A percentile compares a stretch with the other conserved stretches of the same genome.
Conservation (phyloP, 2,113 vertebrate species). For the Petrocephalus microphthalmus region DNA sequence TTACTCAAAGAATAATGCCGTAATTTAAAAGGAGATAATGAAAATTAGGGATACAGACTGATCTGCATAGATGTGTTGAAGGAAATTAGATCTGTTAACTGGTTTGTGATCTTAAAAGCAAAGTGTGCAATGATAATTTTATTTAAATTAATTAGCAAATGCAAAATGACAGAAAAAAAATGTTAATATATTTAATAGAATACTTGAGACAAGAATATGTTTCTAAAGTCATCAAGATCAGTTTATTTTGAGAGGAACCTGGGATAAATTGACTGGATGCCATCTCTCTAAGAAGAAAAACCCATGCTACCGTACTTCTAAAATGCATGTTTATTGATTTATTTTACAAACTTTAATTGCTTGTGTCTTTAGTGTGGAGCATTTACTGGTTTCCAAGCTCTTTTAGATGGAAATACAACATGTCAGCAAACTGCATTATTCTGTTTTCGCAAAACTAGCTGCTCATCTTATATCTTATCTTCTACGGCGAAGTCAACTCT, state of each 20-base stretch:
- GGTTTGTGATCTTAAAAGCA: slow-evolving; percentile 12
- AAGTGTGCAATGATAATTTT: background rate
- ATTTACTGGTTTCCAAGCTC: background rate
- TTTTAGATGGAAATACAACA: background rate
- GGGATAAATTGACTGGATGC: background rate
- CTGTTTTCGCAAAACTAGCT: background rate
- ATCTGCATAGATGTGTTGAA: background rate
- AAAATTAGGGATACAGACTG: slow-evolving; percentile 9
- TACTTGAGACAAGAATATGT: background rate
- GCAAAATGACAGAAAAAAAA: background rate
- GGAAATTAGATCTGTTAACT: slow-evolving; percentile 9
- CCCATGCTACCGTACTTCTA: background rate
- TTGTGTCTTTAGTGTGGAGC: background rate
- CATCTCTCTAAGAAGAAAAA: background rate
- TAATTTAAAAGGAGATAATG: slow-evolving; percentile 14
- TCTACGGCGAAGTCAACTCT: background rate
- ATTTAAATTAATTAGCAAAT: background rate
- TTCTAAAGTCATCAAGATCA: background rate
- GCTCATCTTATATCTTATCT: background rate
- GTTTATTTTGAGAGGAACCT: background rate
- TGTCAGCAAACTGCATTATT: background rate
- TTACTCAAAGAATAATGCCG: slow-evolving; percentile 12
- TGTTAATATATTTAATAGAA: background rate
- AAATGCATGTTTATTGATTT: slow-evolving; percentile 11
- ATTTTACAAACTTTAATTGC: background rate